Conservation (phyloP, 1,140 invertebrate species). For the silkworm (Bombyx mori) region ASM3026992v2 NC_085118.1:8364001-8364500, state of each 20-base stretch:
- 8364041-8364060: too few relatives aligned
- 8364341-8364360: conserved; percentile 70
- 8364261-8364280: conserved; percentile 73
- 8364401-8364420: conserved; percentile 35
- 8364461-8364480: too few relatives aligned
- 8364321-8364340: conserved; percentile 72
- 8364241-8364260: conserved; percentile 75
- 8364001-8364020: too few relatives aligned
- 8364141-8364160: conserved; percentile 32
- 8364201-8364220: conserved; percentile 64
- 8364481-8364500: too few relatives aligned
- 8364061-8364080: too few relatives aligned
- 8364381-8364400: conserved; percentile 51
- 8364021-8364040: too few relatives aligned
- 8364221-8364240: conserved; percentile 55
- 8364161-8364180: conserved; percentile 58
- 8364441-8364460: too few relatives aligned
- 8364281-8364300: conserved; percentile 72
- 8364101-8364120: too few relatives aligned
- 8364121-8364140: too few relatives aligned
- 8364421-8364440: too few relatives aligned
- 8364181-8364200: conserved; percentile 51
- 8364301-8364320: conserved; percentile 72
- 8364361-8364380: conserved; percentile 50
- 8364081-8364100: too few relatives aligned